Evolutionary conservation across 1,140 invertebrate genomes (phyloP), one percentile per base, ranked within the genome.

Genomic region (Geopemphigus sp.): DNA sequence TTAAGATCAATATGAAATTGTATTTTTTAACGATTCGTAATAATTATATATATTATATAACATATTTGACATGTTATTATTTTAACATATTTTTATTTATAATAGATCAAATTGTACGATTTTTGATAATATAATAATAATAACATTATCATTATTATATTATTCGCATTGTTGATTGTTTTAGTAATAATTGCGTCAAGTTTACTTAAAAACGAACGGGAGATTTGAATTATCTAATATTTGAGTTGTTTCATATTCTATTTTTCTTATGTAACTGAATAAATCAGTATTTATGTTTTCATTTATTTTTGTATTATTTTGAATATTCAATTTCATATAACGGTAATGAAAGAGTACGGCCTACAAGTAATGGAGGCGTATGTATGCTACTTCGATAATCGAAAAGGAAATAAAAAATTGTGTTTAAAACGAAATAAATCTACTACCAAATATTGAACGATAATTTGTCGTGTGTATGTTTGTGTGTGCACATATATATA

Each of bases 261-360:
- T 54, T 54, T 72, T 70, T 72, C 0, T 72, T 72, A 47, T 72
- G 26, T 54, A 72, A 72, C 50, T 72, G 47, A 72, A 72, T 72
- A 72, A 72, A 72, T 72, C 68, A 72, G 68, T 72, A 47, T 72
- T 47, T 68, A 39, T 54, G 68, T 72, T 72, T 72, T 54, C 53
- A 72, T 72, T 54, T 29, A 72, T 72, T 53, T 54, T 72, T 72
- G 15, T 72, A 72, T 54, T 70, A 54, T 72, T 72, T 26, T 70
- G 45, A 66, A 66, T 10, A n/a, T 39, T 45, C 39, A 66, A n/a
- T 39, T 22, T 39, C 32, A 66, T 45, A 66, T 56, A 8, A 56
- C 8, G 32, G 32, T 39, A 39, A 39, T 8, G 32, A 39, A 39
- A 39, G 32, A 39, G 32, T 39, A 39, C 32, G 32, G 32, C 32